Base-by-base conservation (phyloP, 2,113 vertebrate species). In the Herpetotheres cachinnans region DNA sequence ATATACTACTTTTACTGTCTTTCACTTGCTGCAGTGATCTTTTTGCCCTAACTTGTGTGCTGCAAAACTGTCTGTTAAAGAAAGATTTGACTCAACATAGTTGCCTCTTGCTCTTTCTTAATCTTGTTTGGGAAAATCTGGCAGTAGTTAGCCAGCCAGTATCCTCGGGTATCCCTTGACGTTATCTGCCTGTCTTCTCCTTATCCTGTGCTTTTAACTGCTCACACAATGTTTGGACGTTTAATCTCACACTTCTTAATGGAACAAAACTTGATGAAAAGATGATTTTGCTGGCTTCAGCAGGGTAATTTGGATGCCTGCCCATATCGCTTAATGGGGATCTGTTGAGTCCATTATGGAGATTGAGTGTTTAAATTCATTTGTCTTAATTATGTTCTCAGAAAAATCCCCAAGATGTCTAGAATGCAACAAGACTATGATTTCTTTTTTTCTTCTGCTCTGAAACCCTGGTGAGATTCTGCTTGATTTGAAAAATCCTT, bases 301-400 rank as follows among this genome's bases (percentile, higher is more conserved):
- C 42, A 42, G 80, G 32, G 81, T 93, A 72, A 90, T 96, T 97
- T 95, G 97, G 97, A 92, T 91, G 81, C 42, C 81, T 91, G 95
- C 92, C 94, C 29, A 2, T 44, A 72, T 83, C 0, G 0, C 54
- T 94, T 95, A 91, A 87, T 72, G 46, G 91, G 81, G 70, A 94
- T 95, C 91, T 94, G 83, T 89, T 95, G 77, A 95, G 89, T 95
- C 86, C 83, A 71, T 95, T 95, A 92, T 44, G 82, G 93, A 94
- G 92, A 89, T 26, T 81, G 83, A 96, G 74, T 61, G 77, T 92
- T 95, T 92, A 65, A 95, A 89, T 95, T 95, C 70, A 85, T 96
- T 90, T 96, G 78, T 97, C 91, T 93, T 94, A 96, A 96, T 94
- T 96, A 94, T 38, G 25, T 82, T 91, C 74, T 87, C 78, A 72